Percentiles rank a stretch among this genome's conserved stretches.
Conservation (phyloP, 2,113 vertebrate genomes). For the Eolophus roseicapilla region DNA sequence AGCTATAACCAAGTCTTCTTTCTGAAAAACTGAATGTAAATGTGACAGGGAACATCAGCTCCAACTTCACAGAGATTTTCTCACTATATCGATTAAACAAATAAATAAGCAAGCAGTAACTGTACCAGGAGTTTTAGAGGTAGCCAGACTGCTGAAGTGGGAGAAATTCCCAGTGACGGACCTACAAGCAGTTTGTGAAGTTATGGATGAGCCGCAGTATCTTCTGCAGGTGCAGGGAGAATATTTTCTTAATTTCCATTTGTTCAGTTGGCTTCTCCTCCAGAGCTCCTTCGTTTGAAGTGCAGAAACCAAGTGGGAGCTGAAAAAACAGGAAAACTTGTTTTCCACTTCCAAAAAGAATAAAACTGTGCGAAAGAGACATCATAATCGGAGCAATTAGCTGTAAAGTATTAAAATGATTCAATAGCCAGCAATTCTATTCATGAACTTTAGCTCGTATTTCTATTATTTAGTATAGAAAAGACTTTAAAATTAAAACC, state of each 20-base stretch:
- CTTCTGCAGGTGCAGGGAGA: not conserved
- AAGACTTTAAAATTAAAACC: not conserved
- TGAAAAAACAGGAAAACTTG: not conserved
- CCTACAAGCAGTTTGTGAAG: too few species aligned
- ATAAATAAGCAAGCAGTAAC: not conserved
- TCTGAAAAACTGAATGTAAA: not conserved
- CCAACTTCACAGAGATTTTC: not conserved
- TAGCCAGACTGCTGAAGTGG: not conserved
- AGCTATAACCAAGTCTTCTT: not conserved
- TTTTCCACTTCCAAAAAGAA: not conserved
- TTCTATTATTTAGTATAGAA: not conserved
- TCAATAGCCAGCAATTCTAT: not conserved
- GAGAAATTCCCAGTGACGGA: not conserved
- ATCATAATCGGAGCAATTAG: not conserved
- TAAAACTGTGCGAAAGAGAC: not conserved
- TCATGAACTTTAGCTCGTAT: not conserved
- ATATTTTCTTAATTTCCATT: not conserved
- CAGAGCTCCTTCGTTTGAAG: not conserved
- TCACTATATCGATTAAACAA: not conserved
- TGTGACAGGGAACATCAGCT: not conserved
- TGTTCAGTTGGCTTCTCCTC: not conserved
- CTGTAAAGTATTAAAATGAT: not conserved
- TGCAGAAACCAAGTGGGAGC: not conserved
- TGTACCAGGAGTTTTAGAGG: not conserved
- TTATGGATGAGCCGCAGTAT: not conserved